Conservation (phyloP, 1,140 invertebrate species). For the Elymnias hypermnestra region DNA sequence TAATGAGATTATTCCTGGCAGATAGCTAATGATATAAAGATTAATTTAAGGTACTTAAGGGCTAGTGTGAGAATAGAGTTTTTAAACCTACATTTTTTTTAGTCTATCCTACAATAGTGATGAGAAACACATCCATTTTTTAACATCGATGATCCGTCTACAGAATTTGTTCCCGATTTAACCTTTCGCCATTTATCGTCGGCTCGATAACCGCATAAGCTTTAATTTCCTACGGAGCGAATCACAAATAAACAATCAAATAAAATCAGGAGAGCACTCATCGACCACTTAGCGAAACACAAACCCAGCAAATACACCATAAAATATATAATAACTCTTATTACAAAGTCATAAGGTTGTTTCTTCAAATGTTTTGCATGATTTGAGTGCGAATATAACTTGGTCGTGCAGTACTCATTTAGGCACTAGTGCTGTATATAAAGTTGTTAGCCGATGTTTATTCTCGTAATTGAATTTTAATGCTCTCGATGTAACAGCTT, state of each 20-base stretch:
- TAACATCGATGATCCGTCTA: background rate
- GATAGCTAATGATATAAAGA: too few relatives aligned
- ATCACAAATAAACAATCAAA: slow-evolving; percentile 69
- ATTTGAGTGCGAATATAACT: slow-evolving; percentile 16
- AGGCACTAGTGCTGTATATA: slow-evolving; percentile 34
- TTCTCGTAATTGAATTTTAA: slow-evolving; percentile 14
- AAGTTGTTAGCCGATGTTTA: slow-evolving; percentile 34
- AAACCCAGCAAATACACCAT: slow-evolving; percentile 9
- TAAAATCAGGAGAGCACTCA: slow-evolving; percentile 64
- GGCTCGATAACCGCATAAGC: slow-evolving; percentile 22
- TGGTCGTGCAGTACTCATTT: slow-evolving; percentile 31
- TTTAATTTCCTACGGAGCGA: slow-evolving; percentile 43
- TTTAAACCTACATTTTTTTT: too few relatives aligned
- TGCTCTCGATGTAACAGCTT: background rate
- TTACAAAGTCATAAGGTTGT: slow-evolving; percentile 20
- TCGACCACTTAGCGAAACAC: slow-evolving; percentile 46
- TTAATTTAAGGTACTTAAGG: too few relatives aligned
- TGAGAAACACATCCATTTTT: too few relatives aligned
- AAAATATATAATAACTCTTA: slow-evolving; percentile 13
- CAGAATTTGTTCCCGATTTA: slow-evolving; percentile 5
- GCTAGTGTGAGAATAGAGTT: too few relatives aligned
- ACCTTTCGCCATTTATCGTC: slow-evolving; percentile 11
- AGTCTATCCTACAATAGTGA: too few relatives aligned
- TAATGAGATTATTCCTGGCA: too few relatives aligned
- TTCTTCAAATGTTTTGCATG: slow-evolving; percentile 10